phyloP scores from a whole-genome alignment of 2,888 invertebrate genomes.

The Epinotia ramella region DNA sequence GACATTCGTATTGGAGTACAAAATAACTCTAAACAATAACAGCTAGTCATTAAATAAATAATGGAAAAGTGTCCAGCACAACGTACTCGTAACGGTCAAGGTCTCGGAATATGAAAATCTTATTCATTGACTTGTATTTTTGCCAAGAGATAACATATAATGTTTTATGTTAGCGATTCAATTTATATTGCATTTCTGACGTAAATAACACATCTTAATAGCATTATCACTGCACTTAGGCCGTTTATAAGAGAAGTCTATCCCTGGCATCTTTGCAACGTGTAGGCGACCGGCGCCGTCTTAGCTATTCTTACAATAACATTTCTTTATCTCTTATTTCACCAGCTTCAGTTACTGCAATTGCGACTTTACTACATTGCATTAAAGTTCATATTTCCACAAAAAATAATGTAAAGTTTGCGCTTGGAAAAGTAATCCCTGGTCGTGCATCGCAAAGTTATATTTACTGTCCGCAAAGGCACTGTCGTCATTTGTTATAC shows the following conservation, averaged over 20 bases:
- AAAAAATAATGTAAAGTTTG: background rate
- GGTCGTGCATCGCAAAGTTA: slow-evolving; percentile 22
- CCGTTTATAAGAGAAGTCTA: background rate
- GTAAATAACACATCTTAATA: background rate
- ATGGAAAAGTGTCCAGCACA: background rate
- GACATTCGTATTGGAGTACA: too few relatives aligned
- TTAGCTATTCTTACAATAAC: background rate
- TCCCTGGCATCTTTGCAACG: slow-evolving; percentile 26
- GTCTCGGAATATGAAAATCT: slow-evolving; percentile 4
- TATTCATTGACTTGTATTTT: slow-evolving; percentile 11
- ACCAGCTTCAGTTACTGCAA: background rate
- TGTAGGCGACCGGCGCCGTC: slow-evolving; percentile 17
- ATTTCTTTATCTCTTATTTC: background rate
- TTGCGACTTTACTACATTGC: background rate
- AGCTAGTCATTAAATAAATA: too few relatives aligned
- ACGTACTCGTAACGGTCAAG: slow-evolving; percentile 16
- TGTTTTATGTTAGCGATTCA: slow-evolving; percentile 14
- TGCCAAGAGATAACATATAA: slow-evolving; percentile 20
- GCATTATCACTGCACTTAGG: background rate
- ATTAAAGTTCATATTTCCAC: background rate
- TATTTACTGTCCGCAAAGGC: background rate
- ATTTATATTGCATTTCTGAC: background rate
- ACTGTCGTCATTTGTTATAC: slow-evolving; percentile 5
- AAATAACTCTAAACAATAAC: too few relatives aligned
- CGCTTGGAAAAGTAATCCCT: background rate